Conservation (phyloP, 1,140 invertebrate species). For the Drosophila sproati region DNA sequence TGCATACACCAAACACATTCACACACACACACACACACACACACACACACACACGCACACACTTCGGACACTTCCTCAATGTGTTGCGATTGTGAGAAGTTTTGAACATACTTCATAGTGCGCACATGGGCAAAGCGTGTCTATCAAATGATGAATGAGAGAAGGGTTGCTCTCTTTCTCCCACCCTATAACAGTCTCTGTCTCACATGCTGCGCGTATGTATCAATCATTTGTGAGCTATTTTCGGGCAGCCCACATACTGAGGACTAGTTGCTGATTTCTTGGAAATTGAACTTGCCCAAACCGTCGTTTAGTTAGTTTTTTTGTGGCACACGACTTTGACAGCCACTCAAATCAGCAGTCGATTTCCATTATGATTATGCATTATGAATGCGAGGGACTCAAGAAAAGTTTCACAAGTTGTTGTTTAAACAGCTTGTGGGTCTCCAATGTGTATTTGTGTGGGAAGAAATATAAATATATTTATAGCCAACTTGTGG, state of each 20-base stretch:
- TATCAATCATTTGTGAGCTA: slow-evolving; percentile 38
- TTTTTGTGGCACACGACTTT: slow-evolving; percentile 27
- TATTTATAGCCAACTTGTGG: no score
- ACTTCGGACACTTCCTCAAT: background rate
- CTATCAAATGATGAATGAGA: slow-evolving; percentile 64
- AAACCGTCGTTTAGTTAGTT: slow-evolving; percentile 42
- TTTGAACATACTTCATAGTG: slow-evolving; percentile 54
- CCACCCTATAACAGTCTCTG: background rate
- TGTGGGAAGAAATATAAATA: no score
- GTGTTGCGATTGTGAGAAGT: background rate
- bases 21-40: slow-evolving; percentile 3
- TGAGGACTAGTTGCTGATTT: slow-evolving; percentile 17
- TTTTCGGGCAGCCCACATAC: slow-evolving; percentile 24
- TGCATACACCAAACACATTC: background rate
- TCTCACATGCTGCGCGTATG: background rate
- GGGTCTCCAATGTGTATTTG: no score
- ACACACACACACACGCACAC: slow-evolving; percentile 9
- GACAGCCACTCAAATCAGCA: slow-evolving; percentile 46
- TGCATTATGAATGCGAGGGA: slow-evolving; percentile 23
- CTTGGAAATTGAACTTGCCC: slow-evolving; percentile 8
- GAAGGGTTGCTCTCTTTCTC: background rate
- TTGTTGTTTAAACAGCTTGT: background rate
- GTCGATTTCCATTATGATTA: slow-evolving; percentile 35
- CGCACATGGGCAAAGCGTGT: slow-evolving; percentile 27
- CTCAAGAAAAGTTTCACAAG: background rate